Percentiles rank a stretch among this genome's conserved stretches.
Conservation (phyloP, 2,888 invertebrate species). For the Rhorus exstirpatorius region DNA sequence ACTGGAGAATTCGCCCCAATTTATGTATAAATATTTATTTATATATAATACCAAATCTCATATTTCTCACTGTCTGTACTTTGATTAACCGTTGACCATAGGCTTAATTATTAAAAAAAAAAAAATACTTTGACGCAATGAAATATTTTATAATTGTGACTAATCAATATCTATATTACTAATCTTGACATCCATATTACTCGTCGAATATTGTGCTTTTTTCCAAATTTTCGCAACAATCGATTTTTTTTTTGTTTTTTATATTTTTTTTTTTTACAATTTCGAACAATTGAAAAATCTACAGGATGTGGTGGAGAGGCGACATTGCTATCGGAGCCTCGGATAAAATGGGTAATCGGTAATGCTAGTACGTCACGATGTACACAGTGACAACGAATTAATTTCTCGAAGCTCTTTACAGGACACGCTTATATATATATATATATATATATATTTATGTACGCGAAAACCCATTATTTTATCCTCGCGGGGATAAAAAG, state of each 20-base stretch:
- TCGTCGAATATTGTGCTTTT: constrained; percentile 18
- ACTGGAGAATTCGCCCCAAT: not conserved
- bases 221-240: constrained; percentile 9
- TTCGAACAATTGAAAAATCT: not conserved
- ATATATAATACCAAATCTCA: constrained; percentile 9
- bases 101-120: constrained; percentile 21
- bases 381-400: constrained; percentile 53
- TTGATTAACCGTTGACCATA: constrained; percentile 39
- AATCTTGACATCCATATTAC: constrained; percentile 10
- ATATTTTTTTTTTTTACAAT: not conserved
- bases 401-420: constrained; percentile 66
- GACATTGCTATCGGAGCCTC: constrained; percentile 47
- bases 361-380: not conserved
- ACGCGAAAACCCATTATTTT: constrained; percentile 26
- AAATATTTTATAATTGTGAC: constrained; percentile 9
- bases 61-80: constrained; percentile 15
- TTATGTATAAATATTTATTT: constrained; percentile 23
- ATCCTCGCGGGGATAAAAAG: constrained; percentile 1
- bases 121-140: constrained; percentile 1
- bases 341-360: constrained; percentile 29
- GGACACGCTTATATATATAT: constrained; percentile 35
- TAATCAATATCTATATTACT: constrained; percentile 22
- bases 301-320: constrained; percentile 26
- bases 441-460: too few species aligned
- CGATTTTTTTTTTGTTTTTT: not conserved